Percentiles rank a stretch among this genome's conserved stretches.
Conservation (phyloP, 37 sponge, comb jelly and placozoan genomes). For the Agelas oroides region DNA sequence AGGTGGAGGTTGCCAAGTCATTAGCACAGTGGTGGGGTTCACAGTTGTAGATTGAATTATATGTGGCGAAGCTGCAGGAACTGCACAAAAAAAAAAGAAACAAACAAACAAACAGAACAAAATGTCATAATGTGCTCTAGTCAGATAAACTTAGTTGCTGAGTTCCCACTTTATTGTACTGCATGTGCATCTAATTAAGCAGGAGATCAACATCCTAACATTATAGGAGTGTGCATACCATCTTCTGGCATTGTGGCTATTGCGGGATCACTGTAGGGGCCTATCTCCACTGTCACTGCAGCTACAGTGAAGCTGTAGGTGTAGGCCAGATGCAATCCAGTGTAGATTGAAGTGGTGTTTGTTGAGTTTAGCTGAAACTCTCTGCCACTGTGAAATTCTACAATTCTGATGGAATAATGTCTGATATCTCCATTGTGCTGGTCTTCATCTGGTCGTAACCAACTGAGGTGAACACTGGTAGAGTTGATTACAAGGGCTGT, state of each 20-base stretch:
- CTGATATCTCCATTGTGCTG: not conserved
- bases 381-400: not conserved
- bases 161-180: too few species aligned
- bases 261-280: not conserved
- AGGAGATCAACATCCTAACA: too few species aligned
- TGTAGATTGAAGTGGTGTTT: not conserved
- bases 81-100: conserved; percentile 11
- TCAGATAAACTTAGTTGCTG: too few species aligned
- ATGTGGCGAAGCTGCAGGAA: conserved; percentile 10
- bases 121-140: too few species aligned
- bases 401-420: not conserved
- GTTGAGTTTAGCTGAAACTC: not conserved
- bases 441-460: not conserved
- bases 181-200: too few species aligned
- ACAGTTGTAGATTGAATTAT: not conserved
- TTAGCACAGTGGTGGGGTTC: not conserved
- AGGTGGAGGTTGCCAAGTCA: conserved; percentile 27
- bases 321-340: not conserved
- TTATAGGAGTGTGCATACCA: not conserved
- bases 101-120: too few species aligned
- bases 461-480: not conserved
- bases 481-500: not conserved
- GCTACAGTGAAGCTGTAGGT: not conserved
- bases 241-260: not conserved
- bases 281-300: not conserved